Conservation (phyloP, 2,113 vertebrate species). For the Passer montanus region DNA sequence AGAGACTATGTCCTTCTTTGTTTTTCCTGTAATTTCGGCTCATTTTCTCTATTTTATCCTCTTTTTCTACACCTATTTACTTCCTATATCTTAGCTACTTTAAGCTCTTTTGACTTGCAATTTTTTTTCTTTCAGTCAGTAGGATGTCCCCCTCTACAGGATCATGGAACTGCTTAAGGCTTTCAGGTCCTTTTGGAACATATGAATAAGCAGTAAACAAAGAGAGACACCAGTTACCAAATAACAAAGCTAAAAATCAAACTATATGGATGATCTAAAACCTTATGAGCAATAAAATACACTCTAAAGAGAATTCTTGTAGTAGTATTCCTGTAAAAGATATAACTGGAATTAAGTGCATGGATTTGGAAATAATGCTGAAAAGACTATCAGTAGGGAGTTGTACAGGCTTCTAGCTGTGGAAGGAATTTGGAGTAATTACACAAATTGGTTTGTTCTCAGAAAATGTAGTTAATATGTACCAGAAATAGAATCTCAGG, state of each 20-base stretch:
- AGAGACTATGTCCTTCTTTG: neutral
- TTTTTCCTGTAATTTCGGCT: neutral
- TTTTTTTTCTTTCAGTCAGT: neutral
- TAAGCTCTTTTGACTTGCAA: neutral
- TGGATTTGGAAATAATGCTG: neutral
- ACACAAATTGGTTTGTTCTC: neutral
- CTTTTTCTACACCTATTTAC: neutral
- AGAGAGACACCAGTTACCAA: neutral
- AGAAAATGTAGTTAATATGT: constrained; percentile 34
- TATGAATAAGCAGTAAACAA: neutral
- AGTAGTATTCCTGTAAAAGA: neutral
- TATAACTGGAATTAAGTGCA: neutral
- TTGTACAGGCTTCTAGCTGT: neutral
- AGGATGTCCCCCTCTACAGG: neutral
- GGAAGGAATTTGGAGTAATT: constrained; percentile 30
- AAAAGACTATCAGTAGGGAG: neutral
- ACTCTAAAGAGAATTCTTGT: neutral
- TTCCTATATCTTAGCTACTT: neutral
- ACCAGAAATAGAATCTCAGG: constrained; percentile 14
- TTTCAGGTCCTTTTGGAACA: neutral
- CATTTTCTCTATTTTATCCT: neutral
- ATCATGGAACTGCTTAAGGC: neutral
- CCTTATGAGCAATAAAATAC: neutral
- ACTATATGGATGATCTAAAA: neutral
- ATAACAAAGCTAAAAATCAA: neutral